Evolutionary conservation across 2,113 vertebrate genomes (phyloP), one percentile per base, ranked within the genome.

Genomic region (Bagarius yarrelli): DNA sequence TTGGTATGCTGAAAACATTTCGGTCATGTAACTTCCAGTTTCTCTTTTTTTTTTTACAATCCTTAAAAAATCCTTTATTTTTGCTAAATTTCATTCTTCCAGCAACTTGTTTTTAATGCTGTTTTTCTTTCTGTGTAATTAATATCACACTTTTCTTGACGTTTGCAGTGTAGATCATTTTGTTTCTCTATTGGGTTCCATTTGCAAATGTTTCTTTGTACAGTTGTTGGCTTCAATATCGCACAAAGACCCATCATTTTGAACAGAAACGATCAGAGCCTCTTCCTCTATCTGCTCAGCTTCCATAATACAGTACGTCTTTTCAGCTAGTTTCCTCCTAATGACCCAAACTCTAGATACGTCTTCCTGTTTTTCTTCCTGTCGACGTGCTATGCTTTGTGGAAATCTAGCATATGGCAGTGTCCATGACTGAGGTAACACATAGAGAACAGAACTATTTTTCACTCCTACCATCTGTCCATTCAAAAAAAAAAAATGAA

Each of bases 381-480:
- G 52, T 67, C 40, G 50, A 60, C 16, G 74, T 79, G n/a, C 56
- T 70, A 52, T 74, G 75, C 83, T 81, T 82, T 84, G 67, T 85
- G 80, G 84, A 86, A 83, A 87, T 79, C 83, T 84, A 87, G 86
- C 90, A 90, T 90, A 91, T 90, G 89, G 80, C 78, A 70, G 82
- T 83, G 66, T 87, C 85, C 84, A 81, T 85, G 83, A 88, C 82
- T 90, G 83, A 86, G 79, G 81, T 87, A 90, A 85, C 88, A 87
- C 79, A 79, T 86, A 75, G 85, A 78, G 87, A 90, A 89, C 81
- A 84, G 85, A 90, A 88, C 81, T 81, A 70, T 84, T 88, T 82
- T 53, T 80, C 87, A 86, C 83, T 87, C 85, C 81, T 89, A 85
- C 91, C 91, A 90, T 92, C 90, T 93, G 90, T 92, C 88, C 83